Evolutionary conservation across 35 echinoderm and acorn worm genomes (phyloP).

Genomic region (Lytechinus variegatus): DNA sequence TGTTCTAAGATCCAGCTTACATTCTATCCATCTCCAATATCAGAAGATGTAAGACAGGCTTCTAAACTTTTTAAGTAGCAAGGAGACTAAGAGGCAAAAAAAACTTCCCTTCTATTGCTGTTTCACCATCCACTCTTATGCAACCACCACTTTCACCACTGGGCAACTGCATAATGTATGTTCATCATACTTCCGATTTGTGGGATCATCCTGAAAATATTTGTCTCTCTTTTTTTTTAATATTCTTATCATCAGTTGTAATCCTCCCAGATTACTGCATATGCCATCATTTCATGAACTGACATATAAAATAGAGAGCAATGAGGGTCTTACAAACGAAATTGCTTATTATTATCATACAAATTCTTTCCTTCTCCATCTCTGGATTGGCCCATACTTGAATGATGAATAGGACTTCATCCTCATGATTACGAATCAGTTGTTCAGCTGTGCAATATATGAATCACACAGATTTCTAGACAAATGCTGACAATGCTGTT

Average conservation of each 20-base stretch:
- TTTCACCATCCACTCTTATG: not conserved
- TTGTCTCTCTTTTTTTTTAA: no score
- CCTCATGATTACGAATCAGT: not conserved
- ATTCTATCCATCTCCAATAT: not conserved
- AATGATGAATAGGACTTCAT: not conserved
- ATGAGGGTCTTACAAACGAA: no score
- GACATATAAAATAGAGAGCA: no score
- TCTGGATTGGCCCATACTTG: not conserved
- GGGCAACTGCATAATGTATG: no score
- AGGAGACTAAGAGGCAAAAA: not conserved
- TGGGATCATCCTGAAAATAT: no score
- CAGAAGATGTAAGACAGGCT: not conserved
- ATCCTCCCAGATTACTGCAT: no score
- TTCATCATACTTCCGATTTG: no score
- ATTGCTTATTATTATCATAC: not conserved
- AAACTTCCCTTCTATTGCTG: not conserved
- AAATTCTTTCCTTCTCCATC: not conserved
- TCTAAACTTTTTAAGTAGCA: not conserved
- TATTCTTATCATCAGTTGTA: no score
- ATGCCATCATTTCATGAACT: no score
- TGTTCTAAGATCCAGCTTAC: not conserved
- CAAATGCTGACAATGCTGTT: no score
- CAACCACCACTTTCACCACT: not conserved
- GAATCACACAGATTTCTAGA: not conserved
- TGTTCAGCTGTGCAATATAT: slow-evolving; percentile 1